Evolutionary conservation across 2,113 vertebrate species (phyloP).

Genomic region (Ameiurus melas): DNA sequence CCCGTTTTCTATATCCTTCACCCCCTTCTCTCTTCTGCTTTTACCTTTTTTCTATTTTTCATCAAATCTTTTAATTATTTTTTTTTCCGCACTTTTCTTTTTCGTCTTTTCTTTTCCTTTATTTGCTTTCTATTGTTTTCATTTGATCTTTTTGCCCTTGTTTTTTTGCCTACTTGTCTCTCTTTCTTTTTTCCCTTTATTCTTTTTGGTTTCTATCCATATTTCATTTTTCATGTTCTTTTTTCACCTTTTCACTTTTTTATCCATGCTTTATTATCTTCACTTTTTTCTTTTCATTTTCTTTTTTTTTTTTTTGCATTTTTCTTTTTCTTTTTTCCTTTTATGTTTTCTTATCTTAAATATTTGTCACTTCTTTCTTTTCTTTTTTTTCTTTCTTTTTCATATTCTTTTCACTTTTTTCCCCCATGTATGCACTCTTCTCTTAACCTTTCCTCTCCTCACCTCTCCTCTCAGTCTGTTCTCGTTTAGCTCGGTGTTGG

Average conservation of each 20-base stretch:
- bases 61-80: neutral
- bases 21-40: neutral
- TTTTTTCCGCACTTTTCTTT: neutral
- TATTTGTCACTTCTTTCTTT: neutral
- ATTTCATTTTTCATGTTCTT: too few species aligned
- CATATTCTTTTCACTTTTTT: conserved; percentile 70
- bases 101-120: neutral
- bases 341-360: too few species aligned
- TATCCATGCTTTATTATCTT: too few species aligned
- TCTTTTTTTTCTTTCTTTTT: too few species aligned
- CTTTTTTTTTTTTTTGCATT: too few species aligned
- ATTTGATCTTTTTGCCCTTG: neutral
- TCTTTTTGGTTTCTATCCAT: neutral
- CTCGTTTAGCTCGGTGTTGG: conserved; percentile 95
- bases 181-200: neutral
- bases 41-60: neutral
- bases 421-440: neutral
- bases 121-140: neutral
- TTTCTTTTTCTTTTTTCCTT: too few species aligned
- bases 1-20: too few species aligned
- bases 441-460: neutral
- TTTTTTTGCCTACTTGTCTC: neutral
- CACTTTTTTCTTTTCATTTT: too few species aligned
- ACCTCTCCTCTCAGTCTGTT: conserved; percentile 81
- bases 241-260: neutral